Evolutionary conservation across 2,888 invertebrate species (phyloP).

Genomic region (Lasius fuliginosus): DNA sequence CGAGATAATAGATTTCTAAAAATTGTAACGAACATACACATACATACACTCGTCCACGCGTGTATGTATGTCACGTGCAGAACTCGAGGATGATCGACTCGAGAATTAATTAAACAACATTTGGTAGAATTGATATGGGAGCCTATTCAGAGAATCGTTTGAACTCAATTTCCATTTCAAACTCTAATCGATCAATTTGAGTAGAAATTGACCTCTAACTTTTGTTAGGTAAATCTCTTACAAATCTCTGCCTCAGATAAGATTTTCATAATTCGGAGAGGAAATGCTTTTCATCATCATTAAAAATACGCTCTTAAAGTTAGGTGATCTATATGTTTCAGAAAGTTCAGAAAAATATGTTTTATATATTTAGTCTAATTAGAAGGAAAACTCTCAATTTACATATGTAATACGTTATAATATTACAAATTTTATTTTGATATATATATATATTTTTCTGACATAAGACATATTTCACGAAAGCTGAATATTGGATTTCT

Average conservation of each 20-base stretch:
- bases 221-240: not conserved
- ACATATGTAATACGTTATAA: not conserved
- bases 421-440: not conserved
- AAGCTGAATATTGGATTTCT: not conserved
- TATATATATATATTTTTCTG: not conserved
- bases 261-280: not conserved
- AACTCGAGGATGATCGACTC: not conserved
- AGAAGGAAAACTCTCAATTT: not conserved
- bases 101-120: slow-evolving; percentile 13
- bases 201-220: not conserved
- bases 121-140: slow-evolving; percentile 12
- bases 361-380: not conserved
- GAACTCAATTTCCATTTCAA: slow-evolving; percentile 22
- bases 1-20: not conserved
- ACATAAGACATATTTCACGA: not conserved
- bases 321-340: not conserved
- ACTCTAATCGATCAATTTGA: slow-evolving; percentile 12
- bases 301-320: not conserved
- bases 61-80: slow-evolving; percentile 5
- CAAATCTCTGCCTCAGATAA: not conserved
- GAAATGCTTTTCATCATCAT: not conserved
- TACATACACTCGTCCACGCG: not conserved
- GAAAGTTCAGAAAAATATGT: not conserved
- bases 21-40: not conserved
- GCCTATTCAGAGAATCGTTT: not conserved